Evolutionary conservation across 1,140 invertebrate species (phyloP), one percentile per base, ranked within the genome.

Genomic region (Hestina assimilis): DNA sequence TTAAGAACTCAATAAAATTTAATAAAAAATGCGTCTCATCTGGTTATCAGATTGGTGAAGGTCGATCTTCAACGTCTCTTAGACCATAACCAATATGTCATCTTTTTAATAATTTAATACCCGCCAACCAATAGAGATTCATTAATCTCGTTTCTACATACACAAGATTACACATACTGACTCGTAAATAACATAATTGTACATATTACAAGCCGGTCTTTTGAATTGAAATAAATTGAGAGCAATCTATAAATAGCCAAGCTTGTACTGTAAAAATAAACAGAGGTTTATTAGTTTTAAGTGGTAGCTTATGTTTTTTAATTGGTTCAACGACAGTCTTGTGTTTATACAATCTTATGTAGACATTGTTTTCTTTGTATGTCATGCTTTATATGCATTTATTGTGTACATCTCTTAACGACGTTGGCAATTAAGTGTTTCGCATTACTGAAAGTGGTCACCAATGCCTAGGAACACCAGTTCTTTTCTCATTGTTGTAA

Each of bases 201-300:
- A 43, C 41, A 56, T 70, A 66, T 67, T 71, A 80, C 75, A 80
- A 67, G 64, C 66, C 60, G 11, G 20, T 4, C 17, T 53, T 56
- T 54, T 62, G 72, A 81, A 83, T 81, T 79, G 74, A 72, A 69
- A 75, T 72, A 79, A 81, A 81, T 80, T 80, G 75, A 79, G 60
- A 55, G 38, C 55, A 59, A 31, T 59, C 72, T 81, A 81, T 74
- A 81, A 78, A 81, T 81, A 81, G 65, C 63, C 5, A 51, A 61
- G 48, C 43, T 41, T 33, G 33, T 43, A 56, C 47, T 24, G 23
- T 57, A 42, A 57, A 57, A 57, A 57, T 57, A 57, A 48, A 57
- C 38, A 50, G 46, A 31, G 38, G 45, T 48, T 58, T 50, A 58
- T 58, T 58, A 50, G 46, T 6, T 45, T 29, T 35, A 51, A 58